Percentiles rank a stretch among this genome's conserved stretches.
phyloP scores from a whole-genome alignment of 2,797 vertebrate genomes.

The Channa striata region DNA sequence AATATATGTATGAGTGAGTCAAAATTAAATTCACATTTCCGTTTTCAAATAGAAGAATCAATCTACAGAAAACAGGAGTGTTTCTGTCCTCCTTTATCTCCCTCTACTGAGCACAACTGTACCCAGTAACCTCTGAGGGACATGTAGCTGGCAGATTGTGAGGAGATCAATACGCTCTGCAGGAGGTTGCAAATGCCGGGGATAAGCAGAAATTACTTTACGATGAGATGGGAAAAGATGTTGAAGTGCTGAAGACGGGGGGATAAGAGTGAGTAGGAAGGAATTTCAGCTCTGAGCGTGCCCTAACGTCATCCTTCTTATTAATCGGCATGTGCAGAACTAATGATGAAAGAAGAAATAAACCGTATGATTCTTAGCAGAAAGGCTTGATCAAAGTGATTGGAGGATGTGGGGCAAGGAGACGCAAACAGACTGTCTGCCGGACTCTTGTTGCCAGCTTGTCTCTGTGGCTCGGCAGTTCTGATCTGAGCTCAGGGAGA shows the following conservation, averaged over 20 bases:
- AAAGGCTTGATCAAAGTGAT: slow-evolving; percentile 57
- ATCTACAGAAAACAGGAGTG: not conserved
- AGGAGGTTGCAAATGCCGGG: slow-evolving; percentile 60
- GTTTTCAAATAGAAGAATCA: slow-evolving; percentile 6
- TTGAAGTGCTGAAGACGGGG: slow-evolving; percentile 16
- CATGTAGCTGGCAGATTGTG: slow-evolving; percentile 48
- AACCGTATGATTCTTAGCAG: slow-evolving; percentile 24
- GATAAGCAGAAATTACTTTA: slow-evolving; percentile 57
- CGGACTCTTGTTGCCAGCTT: slow-evolving; percentile 51
- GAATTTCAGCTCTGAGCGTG: slow-evolving; percentile 17
- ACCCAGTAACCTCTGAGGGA: slow-evolving; percentile 32
- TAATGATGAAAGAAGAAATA: slow-evolving; percentile 61
- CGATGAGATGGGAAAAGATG: slow-evolving; percentile 46
- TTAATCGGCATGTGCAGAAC: slow-evolving; percentile 29
- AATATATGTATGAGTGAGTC: too few relatives aligned
- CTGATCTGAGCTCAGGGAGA: slow-evolving; percentile 70
- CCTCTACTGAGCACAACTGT: slow-evolving; percentile 13
- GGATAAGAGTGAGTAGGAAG: slow-evolving; percentile 33
- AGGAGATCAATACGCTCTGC: slow-evolving; percentile 53
- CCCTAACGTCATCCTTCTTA: slow-evolving; percentile 24
- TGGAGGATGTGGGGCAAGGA: slow-evolving; percentile 53
- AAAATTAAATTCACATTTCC: slow-evolving; percentile 1
- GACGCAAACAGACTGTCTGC: slow-evolving; percentile 53
- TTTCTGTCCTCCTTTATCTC: slow-evolving; percentile 38
- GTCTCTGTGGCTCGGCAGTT: slow-evolving; percentile 51